Evolutionary conservation across 92 coral and sea anemone genomes (phyloP).

Genomic region (Siderastrea siderea): DNA sequence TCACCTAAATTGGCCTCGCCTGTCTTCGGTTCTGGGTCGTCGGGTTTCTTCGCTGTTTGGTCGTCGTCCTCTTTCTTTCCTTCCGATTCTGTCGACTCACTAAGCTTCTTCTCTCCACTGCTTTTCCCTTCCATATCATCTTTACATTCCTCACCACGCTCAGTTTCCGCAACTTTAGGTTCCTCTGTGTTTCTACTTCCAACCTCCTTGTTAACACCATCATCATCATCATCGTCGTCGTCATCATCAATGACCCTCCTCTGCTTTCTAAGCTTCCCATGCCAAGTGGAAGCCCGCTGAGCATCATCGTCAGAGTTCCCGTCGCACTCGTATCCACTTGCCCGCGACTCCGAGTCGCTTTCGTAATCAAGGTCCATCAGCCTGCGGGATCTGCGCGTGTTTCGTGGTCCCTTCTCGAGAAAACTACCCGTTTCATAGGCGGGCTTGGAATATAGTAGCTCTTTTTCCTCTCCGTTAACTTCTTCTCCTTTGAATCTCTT

Average conservation of each 20-base stretch:
- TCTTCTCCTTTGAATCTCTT: constrained; percentile 76
- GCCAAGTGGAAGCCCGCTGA: constrained; percentile 77
- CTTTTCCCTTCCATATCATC: constrained; percentile 1
- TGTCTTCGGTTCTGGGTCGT: background rate
- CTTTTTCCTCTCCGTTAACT: constrained; percentile 50
- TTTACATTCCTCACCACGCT: constrained; percentile 4
- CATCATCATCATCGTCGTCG: constrained; percentile 55
- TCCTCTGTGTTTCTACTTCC: background rate
- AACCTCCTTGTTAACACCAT: constrained; percentile 22
- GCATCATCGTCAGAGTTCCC: constrained; percentile 82
- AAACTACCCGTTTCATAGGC: constrained; percentile 44
- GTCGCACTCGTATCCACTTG: constrained; percentile 80
- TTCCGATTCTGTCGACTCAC: background rate
- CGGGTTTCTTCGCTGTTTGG: background rate
- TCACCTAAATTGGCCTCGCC: background rate
- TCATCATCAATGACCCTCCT: constrained; percentile 75
- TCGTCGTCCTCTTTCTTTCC: background rate
- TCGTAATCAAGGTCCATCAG: constrained; percentile 81
- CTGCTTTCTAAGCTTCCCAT: constrained; percentile 81
- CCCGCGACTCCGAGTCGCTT: constrained; percentile 91
- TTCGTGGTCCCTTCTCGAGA: constrained; percentile 1
- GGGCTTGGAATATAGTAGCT: constrained; percentile 44
- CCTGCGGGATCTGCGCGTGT: constrained; percentile 84
- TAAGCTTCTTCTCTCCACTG: background rate
- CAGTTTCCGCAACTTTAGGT: constrained; percentile 4